Base-by-base conservation (phyloP, 2,888 invertebrate genomes). In the Chaitophorus viminalis region DNA sequence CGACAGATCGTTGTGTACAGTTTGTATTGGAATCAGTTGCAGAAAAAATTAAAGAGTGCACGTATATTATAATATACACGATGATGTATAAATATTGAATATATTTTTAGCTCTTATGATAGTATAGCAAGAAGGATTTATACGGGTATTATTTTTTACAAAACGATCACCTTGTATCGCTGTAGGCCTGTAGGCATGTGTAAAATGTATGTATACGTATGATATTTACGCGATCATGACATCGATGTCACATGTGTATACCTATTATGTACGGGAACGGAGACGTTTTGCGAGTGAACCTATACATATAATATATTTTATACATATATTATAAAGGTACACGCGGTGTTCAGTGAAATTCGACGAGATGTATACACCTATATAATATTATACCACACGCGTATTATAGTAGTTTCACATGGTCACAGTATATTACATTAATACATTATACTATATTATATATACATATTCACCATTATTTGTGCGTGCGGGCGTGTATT, bases 361-460 rank as follows among this genome's bases (percentile, higher is more conserved):
- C 74, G 39, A 83, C 29, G 21, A 75, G 46, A 39, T 74, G 33
- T 25, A 46, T 60, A 36, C 3, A n/a, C 31, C 3, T 36, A 36
- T 36, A 14, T 14, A 1, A 14, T 46, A 46, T 14, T 46, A 11
- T 46, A 31, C 46, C 52, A 6, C 39, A 18, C n/a, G 83, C 75
- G 29, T 60, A 33, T 75, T 52, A 74, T 39, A 39, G 18, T 75
- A 60, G 75, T 76, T 83, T 83, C 83, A 83, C 75, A 83, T 82
- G 70, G n/a, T 17, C 72, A 46, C 29, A 72, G 3, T 25, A 72
- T 72, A 72, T 3, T 33, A 25, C 21, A n/a, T 65, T 21, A 21
- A 31, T 81, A 39, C 11, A 11, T 14, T 39, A 39, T 5, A 39
- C 39, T 72, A n/a, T n/a, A n/a, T n/a, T 14, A 21, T 2, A 18